phyloP scores from a whole-genome alignment of 2,888 invertebrate genomes.

The Baccha elongata region DNA sequence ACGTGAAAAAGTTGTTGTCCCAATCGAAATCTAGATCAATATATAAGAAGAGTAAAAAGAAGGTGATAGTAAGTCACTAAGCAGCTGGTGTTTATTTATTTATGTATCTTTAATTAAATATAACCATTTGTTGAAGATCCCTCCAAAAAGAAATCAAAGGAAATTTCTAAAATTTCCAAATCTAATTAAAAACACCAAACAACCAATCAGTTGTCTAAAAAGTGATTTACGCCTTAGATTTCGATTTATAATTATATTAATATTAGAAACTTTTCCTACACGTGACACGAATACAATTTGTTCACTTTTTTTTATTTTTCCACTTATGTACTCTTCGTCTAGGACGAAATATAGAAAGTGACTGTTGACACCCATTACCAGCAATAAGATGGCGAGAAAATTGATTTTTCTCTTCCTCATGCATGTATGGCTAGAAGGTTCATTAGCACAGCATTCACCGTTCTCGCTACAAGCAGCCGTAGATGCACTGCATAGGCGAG shows the following conservation, averaged over 20 bases:
- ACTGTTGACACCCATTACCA: slow-evolving; percentile 47
- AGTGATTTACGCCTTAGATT: background rate
- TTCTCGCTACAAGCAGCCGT: slow-evolving; percentile 82
- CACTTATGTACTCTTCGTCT: background rate
- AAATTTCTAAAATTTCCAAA: background rate
- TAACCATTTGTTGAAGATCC: too few species aligned
- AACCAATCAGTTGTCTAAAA: background rate
- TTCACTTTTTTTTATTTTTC: slow-evolving; percentile 19
- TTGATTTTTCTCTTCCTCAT: slow-evolving; percentile 71
- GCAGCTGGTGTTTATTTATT: too few species aligned
- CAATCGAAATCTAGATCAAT: too few species aligned
- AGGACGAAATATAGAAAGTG: slow-evolving; percentile 34
- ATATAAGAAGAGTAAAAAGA: too few species aligned
- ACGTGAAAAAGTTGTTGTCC: too few species aligned
- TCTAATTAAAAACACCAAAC: slow-evolving; percentile 3
- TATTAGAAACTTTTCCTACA: slow-evolving; percentile 3
- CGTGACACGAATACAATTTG: slow-evolving; percentile 35
- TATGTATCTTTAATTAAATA: too few species aligned
- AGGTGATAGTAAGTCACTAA: too few species aligned
- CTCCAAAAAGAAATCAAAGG: too few species aligned
- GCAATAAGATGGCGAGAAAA: slow-evolving; percentile 69
- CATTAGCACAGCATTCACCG: slow-evolving; percentile 75
- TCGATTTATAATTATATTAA: background rate
- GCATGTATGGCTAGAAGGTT: slow-evolving; percentile 58
- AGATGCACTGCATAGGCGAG: slow-evolving; percentile 81